Percentiles rank a stretch among this genome's conserved stretches.
Evolutionary conservation across 2,888 invertebrate genomes (phyloP).

Genomic region (Melanostoma scalare): DNA sequence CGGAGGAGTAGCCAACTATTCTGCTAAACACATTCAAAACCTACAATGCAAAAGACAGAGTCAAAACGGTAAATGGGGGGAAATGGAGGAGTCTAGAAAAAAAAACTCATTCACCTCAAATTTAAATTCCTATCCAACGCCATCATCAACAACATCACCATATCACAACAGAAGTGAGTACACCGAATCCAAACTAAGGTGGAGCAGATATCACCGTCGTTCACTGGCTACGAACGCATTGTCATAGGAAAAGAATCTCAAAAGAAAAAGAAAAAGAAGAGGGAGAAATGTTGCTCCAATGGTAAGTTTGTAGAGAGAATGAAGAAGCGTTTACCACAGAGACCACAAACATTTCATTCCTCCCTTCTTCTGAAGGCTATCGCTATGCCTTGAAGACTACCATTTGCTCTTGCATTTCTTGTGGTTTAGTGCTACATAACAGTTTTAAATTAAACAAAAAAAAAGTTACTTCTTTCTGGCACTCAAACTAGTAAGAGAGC

Average conservation of each 20-base stretch:
- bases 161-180: constrained; percentile 17
- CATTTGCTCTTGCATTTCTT: constrained; percentile 24
- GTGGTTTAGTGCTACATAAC: constrained; percentile 54
- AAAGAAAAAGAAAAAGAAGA: constrained; percentile 14
- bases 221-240: constrained; percentile 35
- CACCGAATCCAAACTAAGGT: constrained; percentile 32
- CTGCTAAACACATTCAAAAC: constrained; percentile 14
- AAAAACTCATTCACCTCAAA: constrained; percentile 61
- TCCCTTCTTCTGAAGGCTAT: constrained; percentile 69
- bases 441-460: constrained; percentile 69
- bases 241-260: constrained; percentile 59
- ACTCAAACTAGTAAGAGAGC: constrained; percentile 43
- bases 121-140: constrained; percentile 61
- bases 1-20: constrained; percentile 15
- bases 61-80: constrained; percentile 44
- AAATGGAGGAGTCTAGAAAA: constrained; percentile 46
- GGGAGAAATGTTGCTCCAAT: constrained; percentile 46
- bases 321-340: constrained; percentile 36
- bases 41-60: constrained; percentile 28
- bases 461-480: constrained; percentile 27
- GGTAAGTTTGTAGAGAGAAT: constrained; percentile 35
- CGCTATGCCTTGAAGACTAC: constrained; percentile 54
- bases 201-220: constrained; percentile 5
- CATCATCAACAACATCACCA: constrained; percentile 51
- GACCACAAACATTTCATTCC: constrained; percentile 26